Evolutionary conservation across 2,888 invertebrate genomes (phyloP).

Genomic region (Cryptocephalus primarius): DNA sequence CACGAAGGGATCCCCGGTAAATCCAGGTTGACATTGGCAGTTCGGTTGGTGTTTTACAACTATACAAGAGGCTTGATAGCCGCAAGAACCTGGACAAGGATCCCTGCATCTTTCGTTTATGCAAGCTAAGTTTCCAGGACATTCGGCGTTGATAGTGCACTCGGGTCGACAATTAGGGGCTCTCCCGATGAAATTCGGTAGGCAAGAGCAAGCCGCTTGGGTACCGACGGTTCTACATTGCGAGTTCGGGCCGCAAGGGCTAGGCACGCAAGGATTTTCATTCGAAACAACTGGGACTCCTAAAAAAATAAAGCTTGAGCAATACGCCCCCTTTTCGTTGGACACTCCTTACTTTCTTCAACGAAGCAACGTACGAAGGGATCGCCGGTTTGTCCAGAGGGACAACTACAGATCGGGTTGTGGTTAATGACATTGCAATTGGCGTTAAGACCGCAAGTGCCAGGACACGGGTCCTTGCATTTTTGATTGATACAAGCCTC

Average conservation of each 20-base stretch:
- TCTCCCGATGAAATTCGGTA: conserved; percentile 67
- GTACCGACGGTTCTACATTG: conserved; percentile 68
- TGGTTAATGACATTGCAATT: conserved; percentile 76
- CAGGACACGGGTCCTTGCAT: conserved; percentile 73
- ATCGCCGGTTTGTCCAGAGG: conserved; percentile 64
- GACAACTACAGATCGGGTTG: conserved; percentile 76
- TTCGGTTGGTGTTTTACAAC: conserved; percentile 76
- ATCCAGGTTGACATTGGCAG: conserved; percentile 70
- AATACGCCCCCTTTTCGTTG: background rate
- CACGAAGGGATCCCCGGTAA: conserved; percentile 75
- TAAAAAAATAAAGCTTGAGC: conserved; percentile 32
- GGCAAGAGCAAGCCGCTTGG: conserved; percentile 70
- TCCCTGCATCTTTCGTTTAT: conserved; percentile 69
- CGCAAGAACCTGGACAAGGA: conserved; percentile 80
- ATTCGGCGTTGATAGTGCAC: conserved; percentile 76
- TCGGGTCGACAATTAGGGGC: conserved; percentile 80
- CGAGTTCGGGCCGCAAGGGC: conserved; percentile 77
- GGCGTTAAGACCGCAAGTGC: conserved; percentile 73
- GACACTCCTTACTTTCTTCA: conserved; percentile 38
- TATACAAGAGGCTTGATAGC: conserved; percentile 62
- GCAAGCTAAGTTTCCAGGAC: conserved; percentile 73
- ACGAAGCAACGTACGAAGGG: conserved; percentile 64
- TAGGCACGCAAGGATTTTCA: conserved; percentile 67
- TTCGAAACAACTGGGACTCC: conserved; percentile 43
- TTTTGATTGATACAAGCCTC: conserved; percentile 69